Evolutionary conservation across 23 tunicate species (phyloP), one percentile per base, ranked within the genome.

Genomic region (Aplidium turbinatum): DNA sequence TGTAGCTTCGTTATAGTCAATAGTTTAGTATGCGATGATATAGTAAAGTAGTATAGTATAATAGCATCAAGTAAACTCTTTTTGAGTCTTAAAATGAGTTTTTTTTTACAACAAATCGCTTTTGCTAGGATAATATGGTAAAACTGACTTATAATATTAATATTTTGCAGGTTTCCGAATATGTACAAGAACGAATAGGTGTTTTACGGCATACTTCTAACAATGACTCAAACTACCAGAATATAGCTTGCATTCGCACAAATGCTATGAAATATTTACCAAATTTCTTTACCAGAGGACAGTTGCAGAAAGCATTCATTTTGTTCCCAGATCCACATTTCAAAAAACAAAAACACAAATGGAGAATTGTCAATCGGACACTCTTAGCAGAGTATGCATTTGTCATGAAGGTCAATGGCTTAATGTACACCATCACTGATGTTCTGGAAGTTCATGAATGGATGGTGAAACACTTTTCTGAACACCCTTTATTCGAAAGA

Each of bases 261-360:
- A 94, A 94, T 51, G 99, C 99, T 5, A 94, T 94, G 99, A 94
- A 94, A 51, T 96, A 94, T 78, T 40, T 94, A 24, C 99, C 99
- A 13, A 87, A 87, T 52, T 94, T 94, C 52, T 94, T 94, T 51
- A 20, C 30, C 24, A 94, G 87, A 66, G 99, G 99, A 2, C 99
- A 94, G 52, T 82, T 94, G 34, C 33, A 45, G 38, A 94, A 87
- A 78, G 85, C 85, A 57, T 94, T 94, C 53, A 89, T 94, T 19
- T 79, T 94, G 31, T 94, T 94, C 65, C 99, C 99, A 16, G 99
- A 94, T 58, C 99, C 99, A 7, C 99, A 94, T 58, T 94, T 94
- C 51, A 94, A 94, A 72, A 82, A 71, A 58, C 93, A 94, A 40
- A 94, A 94, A 31, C 95, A 83, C 73, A 87, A 87, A 72, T 87